Evolutionary conservation across 1,140 invertebrate genomes (phyloP).

Genomic region (Euwallacea fornicatus): DNA sequence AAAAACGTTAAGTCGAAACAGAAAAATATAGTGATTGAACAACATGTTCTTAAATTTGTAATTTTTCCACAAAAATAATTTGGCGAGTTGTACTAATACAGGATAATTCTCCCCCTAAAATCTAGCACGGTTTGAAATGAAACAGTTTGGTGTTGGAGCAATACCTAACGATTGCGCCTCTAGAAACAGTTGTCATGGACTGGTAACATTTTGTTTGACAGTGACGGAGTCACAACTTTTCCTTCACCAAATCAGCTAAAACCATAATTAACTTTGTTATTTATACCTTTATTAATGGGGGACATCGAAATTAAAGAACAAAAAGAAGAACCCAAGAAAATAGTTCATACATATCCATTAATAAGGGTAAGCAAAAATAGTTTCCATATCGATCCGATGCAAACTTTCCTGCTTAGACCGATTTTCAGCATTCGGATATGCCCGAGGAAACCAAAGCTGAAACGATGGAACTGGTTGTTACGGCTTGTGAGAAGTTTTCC

Average conservation of each 20-base stretch:
- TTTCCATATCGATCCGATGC: conserved; percentile 8
- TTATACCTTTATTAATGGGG: conserved; percentile 47
- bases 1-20: no score
- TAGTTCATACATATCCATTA: conserved; percentile 72
- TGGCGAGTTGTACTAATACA: no score
- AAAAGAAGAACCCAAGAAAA: conserved; percentile 64
- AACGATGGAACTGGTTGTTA: conserved; percentile 85
- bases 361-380: conserved; percentile 63
- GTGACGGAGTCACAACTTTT: neutral
- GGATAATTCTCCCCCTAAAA: no score
- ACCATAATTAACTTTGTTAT: no score
- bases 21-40: no score
- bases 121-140: no score
- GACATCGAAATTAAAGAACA: conserved; percentile 56
- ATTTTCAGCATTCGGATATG: conserved; percentile 80
- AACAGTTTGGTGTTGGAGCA: no score
- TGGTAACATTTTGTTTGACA: conserved; percentile 22
- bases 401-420: neutral
- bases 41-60: no score
- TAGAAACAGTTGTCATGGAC: neutral
- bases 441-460: conserved; percentile 87
- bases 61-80: no score
- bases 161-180: no score
- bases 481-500: conserved; percentile 87
- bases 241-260: no score